Evolutionary conservation across 2,797 vertebrate genomes (phyloP).

Genomic region (Sebastiscus albofasciatus): DNA sequence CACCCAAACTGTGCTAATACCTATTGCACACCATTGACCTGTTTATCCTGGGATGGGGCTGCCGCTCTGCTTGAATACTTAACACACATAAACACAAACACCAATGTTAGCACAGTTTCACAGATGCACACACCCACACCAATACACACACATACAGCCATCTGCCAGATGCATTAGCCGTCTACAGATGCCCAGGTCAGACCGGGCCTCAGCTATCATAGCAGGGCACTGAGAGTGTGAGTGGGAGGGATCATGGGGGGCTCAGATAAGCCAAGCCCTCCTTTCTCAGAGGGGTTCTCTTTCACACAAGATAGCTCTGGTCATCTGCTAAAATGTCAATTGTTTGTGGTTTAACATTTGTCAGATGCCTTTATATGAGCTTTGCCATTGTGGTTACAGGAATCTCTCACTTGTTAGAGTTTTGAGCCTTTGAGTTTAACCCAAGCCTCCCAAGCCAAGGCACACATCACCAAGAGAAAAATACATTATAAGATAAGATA

Average conservation of each 20-base stretch:
- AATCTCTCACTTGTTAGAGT: neutral
- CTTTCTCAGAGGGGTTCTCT: conserved; percentile 4
- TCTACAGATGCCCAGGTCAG: conserved; percentile 54
- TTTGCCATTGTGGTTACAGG: neutral
- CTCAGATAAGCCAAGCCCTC: conserved; percentile 29
- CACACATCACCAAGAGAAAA: neutral
- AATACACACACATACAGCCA: conserved; percentile 34
- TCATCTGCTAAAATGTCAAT: neutral
- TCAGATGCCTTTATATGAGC: neutral
- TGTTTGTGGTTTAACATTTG: neutral
- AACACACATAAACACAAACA: conserved; percentile 59
- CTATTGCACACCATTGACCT: conserved; percentile 46
- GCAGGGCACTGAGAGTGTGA: conserved; percentile 30
- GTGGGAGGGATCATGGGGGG: conserved; percentile 39
- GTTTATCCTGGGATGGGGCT: conserved; percentile 41
- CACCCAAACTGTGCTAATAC: conserved; percentile 32
- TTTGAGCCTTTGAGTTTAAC: neutral
- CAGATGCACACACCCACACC: conserved; percentile 22
- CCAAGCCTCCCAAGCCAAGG: neutral
- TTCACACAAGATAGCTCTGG: neutral
- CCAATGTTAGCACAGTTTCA: conserved; percentile 24
- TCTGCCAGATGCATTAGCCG: conserved; percentile 70
- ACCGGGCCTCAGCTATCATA: conserved; percentile 31
- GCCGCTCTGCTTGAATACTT: conserved; percentile 51
- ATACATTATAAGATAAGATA: too few species aligned